Evolutionary conservation across 2,797 vertebrate genomes (phyloP), one percentile per base, ranked within the genome.

Genomic region (Clarias fuscus): DNA sequence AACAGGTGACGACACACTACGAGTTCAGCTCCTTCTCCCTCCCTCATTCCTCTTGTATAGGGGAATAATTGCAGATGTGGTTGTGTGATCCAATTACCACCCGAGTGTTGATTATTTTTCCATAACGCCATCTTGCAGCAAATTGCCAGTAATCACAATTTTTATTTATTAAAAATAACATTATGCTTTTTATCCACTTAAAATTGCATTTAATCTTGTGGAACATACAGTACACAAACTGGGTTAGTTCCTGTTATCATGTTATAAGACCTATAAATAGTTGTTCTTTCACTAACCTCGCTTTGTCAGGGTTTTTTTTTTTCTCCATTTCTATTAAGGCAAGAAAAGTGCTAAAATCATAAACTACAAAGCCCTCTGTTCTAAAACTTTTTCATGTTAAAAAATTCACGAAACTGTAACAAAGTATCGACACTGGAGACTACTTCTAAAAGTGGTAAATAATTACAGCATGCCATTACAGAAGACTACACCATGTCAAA

Each of bases 1-100:
- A 99, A 99, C 94, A 99, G 98, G 97, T 98, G 84, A 81, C 30
- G 13, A 62, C 53, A 70, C 67, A 67, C 71, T 43, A 27, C 4
- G 24, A 82, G 62, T 27, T 80, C 53, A 30, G 0, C 37, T 82
- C 43, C 53, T 1, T 15, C 68, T 20, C 30, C 68, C 37, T 10
- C 37, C 15, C 68, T 20, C 14, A 11, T 33, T 18, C 10, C 17
- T 67, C n/a, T 14, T 56, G 53, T 56, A 56, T 56, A 56, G 13
- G 13, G 13, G 13, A 64, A 5, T 11, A 14, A 56, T 56, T 56
- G 3, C 53, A 56, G 62, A 64, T 2, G 62, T 10, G 62, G 62
- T n/a, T 24, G 24, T n/a, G 65, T 67, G 13, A 27, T 67, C 13
- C 65, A n/a, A 33, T 68, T 33, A 68, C 67, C 30, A 4, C 13